These are phyloP conservation scores for Falco columbarius DNA, from an alignment of 2,797 vertebrate genomes.

Conservation along the genomic window DNA sequence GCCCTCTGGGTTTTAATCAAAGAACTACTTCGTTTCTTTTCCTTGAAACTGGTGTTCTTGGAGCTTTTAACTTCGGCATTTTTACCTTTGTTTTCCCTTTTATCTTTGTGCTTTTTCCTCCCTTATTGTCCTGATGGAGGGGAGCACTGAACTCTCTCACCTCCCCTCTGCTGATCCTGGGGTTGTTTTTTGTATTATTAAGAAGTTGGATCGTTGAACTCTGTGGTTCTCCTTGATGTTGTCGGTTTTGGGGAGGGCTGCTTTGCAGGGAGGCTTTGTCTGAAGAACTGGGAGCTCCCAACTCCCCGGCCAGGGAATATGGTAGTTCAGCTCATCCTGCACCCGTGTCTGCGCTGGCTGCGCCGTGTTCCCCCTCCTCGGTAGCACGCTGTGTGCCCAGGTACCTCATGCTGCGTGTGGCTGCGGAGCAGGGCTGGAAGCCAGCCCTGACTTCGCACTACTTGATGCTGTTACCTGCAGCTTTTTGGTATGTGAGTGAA, in stretches of 20 bases:
- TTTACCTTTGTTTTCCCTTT: background rate
- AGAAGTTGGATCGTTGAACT: background rate
- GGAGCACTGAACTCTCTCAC: background rate
- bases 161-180: background rate
- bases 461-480: rapidly evolving
- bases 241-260: background rate
- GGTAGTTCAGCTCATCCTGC: background rate
- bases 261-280: background rate
- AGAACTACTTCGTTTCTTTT: background rate
- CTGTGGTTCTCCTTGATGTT: background rate
- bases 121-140: background rate
- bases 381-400: background rate
- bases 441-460: background rate
- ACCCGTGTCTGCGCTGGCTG: rapidly evolving
- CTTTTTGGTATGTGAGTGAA: background rate
- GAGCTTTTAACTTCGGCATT: background rate
- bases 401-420: no score
- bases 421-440: background rate
- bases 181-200: background rate
- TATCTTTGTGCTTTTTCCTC: background rate
- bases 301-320: no score
- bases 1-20: background rate
- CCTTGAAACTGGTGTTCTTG: background rate
- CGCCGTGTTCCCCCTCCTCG: background rate
- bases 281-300: background rate